phyloP scores from a whole-genome alignment of 2,888 invertebrate species.

The Agonopterix alstromeriana region DNA sequence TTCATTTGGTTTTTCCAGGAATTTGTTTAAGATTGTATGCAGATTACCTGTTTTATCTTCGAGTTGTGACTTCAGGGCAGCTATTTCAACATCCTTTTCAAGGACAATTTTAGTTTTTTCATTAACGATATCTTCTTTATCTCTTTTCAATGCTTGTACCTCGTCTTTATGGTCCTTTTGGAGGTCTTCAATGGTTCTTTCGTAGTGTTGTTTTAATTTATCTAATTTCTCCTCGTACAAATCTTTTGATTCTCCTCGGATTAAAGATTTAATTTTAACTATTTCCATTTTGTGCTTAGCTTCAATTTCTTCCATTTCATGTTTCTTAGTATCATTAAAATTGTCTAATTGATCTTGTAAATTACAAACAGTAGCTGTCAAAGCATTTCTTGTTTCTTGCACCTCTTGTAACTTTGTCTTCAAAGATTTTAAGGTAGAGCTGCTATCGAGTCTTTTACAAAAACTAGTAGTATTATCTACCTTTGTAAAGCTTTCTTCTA shows the following conservation, averaged over 20 bases:
- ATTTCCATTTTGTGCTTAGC: slow-evolving; percentile 47
- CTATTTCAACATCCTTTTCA: slow-evolving; percentile 43
- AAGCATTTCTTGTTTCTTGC: slow-evolving; percentile 35
- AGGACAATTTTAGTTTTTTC: slow-evolving; percentile 41
- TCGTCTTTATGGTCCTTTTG: slow-evolving; percentile 22
- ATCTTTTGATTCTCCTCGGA: slow-evolving; percentile 36
- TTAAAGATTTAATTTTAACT: slow-evolving; percentile 30
- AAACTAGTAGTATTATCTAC: slow-evolving; percentile 29
- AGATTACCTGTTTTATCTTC: slow-evolving; percentile 44
- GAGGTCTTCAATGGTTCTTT: slow-evolving; percentile 32
- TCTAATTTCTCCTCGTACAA: slow-evolving; percentile 43
- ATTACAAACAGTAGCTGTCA: slow-evolving; percentile 36
- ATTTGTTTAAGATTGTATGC: slow-evolving; percentile 32
- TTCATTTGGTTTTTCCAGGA: slow-evolving; percentile 33
- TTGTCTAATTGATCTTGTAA: slow-evolving; percentile 43
- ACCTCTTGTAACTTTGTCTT: slow-evolving; percentile 44
- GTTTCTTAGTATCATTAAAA: slow-evolving; percentile 37
- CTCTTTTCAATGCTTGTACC: slow-evolving; percentile 21
- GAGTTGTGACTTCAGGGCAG: slow-evolving; percentile 29
- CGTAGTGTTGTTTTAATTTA: slow-evolving; percentile 34
- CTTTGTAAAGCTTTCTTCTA: slow-evolving; percentile 21
- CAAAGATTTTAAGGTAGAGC: slow-evolving; percentile 31
- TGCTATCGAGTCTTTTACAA: slow-evolving; percentile 30
- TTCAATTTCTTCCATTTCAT: slow-evolving; percentile 47
- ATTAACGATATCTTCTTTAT: slow-evolving; percentile 28